phyloP scores from a whole-genome alignment of 2,888 invertebrate species.

The Pachymerium ferrugineum region DNA sequence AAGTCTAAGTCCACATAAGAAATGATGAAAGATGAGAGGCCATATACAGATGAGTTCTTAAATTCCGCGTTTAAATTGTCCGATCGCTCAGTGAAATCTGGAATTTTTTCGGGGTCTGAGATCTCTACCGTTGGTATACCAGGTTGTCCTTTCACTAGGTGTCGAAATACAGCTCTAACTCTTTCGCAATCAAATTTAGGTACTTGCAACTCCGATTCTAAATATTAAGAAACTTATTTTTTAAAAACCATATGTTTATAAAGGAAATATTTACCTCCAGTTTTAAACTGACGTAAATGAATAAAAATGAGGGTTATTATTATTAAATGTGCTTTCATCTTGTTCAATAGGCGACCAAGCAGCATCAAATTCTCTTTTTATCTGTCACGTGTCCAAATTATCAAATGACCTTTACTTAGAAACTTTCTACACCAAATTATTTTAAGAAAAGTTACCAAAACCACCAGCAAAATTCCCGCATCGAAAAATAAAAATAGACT shows the following conservation, averaged over 20 bases:
- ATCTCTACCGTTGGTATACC: not conserved
- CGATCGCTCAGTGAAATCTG: conserved; percentile 45
- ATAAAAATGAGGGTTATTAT: not conserved
- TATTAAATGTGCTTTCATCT: not conserved
- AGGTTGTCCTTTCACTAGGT: not conserved
- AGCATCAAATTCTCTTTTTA: not conserved
- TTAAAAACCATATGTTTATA: not conserved
- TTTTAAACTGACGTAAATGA: not conserved
- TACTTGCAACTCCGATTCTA: not conserved
- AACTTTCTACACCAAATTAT: no score
- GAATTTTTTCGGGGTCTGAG: not conserved
- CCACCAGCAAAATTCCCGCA: no score
- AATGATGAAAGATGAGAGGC: conserved; percentile 71
- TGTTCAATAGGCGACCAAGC: not conserved
- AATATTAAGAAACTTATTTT: not conserved
- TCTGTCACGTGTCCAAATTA: not conserved
- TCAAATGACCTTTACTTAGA: not conserved
- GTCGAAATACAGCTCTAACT: not conserved
- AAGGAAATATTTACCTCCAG: not conserved
- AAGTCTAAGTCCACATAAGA: conserved; percentile 65
- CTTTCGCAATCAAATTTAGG: not conserved
- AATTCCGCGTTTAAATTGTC: conserved; percentile 65
- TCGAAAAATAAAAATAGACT: no score
- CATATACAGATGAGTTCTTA: conserved; percentile 64
- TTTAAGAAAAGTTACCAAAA: no score